Conservation (phyloP, 2,113 vertebrate species). For the Scomber colias region DNA sequence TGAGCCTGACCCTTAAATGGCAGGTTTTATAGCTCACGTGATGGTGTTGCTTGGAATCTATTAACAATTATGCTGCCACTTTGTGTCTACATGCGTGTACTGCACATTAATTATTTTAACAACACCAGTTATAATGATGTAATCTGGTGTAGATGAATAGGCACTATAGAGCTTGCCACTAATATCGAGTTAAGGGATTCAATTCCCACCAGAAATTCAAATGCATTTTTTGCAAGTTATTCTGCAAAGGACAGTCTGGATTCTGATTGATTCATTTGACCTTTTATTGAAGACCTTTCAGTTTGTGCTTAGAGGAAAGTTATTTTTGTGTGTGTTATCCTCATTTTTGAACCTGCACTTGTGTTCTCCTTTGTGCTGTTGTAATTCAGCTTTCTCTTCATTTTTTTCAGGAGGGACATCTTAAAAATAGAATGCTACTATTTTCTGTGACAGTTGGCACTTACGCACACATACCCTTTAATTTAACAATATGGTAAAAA, state of each 20-base stretch:
- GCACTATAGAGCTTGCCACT: not conserved
- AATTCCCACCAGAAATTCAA: not conserved
- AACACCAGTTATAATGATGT: not conserved
- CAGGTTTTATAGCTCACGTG: constrained; percentile 30
- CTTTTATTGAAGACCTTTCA: no score
- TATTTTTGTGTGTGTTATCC: no score
- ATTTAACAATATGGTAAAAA: constrained; percentile 40
- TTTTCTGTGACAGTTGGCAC: constrained; percentile 18
- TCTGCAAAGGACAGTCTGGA: no score
- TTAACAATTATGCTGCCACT: constrained; percentile 47
- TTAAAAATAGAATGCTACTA: not conserved
- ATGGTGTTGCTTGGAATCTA: constrained; percentile 2
- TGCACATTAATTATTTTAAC: constrained; percentile 35
- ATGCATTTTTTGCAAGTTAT: no score
- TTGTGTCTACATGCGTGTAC: constrained; percentile 45
- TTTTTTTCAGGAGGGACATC: not conserved
- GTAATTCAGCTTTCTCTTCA: not conserved
- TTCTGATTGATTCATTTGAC: no score
- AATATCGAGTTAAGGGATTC: not conserved
- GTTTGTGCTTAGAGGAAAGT: no score
- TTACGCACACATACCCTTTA: not conserved
- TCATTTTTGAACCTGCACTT: not conserved
- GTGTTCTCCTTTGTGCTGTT: not conserved
- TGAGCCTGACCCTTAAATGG: constrained; percentile 11
- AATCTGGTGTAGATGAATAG: not conserved